These are phyloP conservation scores for Hippocampus comes DNA, from an alignment of 2,113 vertebrate genomes.

Conservation along the genomic window DNA sequence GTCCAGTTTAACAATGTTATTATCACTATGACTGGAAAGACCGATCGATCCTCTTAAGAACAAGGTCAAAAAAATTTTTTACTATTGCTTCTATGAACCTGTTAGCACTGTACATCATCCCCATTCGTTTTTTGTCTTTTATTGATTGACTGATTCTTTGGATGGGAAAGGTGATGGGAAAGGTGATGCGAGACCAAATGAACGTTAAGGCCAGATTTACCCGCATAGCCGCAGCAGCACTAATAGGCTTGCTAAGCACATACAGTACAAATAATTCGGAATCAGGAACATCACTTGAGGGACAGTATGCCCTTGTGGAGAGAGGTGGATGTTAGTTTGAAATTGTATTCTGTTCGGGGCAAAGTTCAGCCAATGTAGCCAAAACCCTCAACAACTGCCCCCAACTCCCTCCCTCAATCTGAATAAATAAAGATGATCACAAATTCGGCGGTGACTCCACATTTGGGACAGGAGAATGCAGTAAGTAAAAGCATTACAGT, in stretches of 20 bases:
- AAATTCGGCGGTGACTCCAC: too few relatives aligned
- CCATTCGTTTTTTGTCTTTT: not conserved
- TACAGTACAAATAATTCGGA: constrained; percentile 29
- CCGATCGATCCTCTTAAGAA: not conserved
- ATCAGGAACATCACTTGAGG: constrained; percentile 11
- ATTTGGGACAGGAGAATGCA: too few relatives aligned
- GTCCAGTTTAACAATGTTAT: constrained; percentile 2
- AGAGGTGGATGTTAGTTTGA: constrained; percentile 18
- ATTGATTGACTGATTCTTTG: not conserved
- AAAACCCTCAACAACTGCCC: too few relatives aligned
- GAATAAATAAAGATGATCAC: too few relatives aligned
- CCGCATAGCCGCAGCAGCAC: constrained; percentile 15
- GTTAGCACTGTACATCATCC: constrained; percentile 36
- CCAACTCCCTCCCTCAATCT: too few relatives aligned
- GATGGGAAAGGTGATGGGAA: constrained; percentile 12
- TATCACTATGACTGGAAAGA: not conserved
- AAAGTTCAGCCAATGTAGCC: too few relatives aligned
- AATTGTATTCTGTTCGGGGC: not conserved
- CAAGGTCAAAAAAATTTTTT: not conserved
- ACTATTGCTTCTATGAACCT: constrained; percentile 32
- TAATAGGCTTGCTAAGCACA: constrained; percentile 65
- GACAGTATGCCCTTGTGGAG: not conserved
- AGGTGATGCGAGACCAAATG: constrained; percentile 18
- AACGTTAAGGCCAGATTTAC: constrained; percentile 49
- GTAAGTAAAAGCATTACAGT: too few relatives aligned